Percentiles rank a stretch among this genome's conserved stretches.
Conservation (phyloP, 2,888 invertebrate genomes). For the Oxycera nigricornis region DNA sequence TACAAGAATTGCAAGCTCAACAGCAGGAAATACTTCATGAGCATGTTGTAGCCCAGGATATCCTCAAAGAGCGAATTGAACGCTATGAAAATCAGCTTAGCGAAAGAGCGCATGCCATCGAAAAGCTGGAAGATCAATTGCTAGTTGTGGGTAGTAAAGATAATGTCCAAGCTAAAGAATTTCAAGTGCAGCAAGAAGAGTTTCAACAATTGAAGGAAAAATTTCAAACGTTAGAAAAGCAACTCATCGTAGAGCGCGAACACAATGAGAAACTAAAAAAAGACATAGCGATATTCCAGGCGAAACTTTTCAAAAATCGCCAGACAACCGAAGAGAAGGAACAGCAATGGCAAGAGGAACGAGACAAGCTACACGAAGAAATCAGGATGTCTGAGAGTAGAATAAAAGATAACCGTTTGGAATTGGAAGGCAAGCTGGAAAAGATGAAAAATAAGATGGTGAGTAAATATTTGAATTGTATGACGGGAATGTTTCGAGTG, state of each 20-base stretch:
- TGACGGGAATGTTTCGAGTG: too few relatives aligned
- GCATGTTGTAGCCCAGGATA: constrained; percentile 43
- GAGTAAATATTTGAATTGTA: too few relatives aligned
- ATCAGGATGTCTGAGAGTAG: constrained; percentile 53
- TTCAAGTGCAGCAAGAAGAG: background rate
- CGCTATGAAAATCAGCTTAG: background rate
- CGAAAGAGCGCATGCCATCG: background rate
- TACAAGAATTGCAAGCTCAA: constrained; percentile 48
- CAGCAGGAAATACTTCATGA: constrained; percentile 47
- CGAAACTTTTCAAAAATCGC: constrained; percentile 56
- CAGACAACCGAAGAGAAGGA: constrained; percentile 49
- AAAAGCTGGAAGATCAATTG: background rate
- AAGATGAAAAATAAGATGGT: constrained; percentile 85
- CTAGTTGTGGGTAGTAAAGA: background rate
- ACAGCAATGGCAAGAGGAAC: constrained; percentile 52
- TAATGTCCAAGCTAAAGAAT: constrained; percentile 4
- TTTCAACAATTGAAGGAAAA: constrained; percentile 26
- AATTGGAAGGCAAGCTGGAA: constrained; percentile 78
- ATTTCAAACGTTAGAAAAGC: constrained; percentile 19
- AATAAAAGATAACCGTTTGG: constrained; percentile 62
- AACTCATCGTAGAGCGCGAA: constrained; percentile 39
- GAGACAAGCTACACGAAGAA: constrained; percentile 51
- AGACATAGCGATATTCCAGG: constrained; percentile 57
- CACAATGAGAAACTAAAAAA: constrained; percentile 50
- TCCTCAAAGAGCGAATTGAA: constrained; percentile 48